phyloP scores from a whole-genome alignment of 1,140 invertebrate genomes.

The Harlomillsia oculata region DNA sequence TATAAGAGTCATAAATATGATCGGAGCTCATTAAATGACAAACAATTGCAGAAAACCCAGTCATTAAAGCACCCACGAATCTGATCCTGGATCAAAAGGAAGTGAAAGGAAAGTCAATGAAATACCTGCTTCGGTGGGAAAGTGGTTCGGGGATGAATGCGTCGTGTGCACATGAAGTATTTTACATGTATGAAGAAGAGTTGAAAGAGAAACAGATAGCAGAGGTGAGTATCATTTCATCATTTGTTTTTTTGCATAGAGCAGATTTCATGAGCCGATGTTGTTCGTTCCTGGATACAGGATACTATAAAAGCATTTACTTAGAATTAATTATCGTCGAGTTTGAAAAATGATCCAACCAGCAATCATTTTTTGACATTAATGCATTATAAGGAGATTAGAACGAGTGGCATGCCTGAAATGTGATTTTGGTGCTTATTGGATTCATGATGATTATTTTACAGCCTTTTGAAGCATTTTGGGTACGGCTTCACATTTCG shows the following conservation, averaged over 20 bases:
- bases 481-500: too few species aligned
- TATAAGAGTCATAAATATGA: too few species aligned
- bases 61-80: neutral
- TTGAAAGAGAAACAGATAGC: neutral
- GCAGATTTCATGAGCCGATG: too few species aligned
- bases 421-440: neutral
- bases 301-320: too few species aligned
- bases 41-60: neutral
- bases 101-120: neutral
- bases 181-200: constrained; percentile 12
- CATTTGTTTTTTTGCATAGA: too few species aligned
- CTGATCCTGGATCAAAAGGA: neutral
- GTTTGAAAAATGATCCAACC: too few species aligned
- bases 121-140: constrained; percentile 24
- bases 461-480: constrained; percentile 13
- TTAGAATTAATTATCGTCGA: too few species aligned
- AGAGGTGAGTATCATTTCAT: constrained; percentile 2
- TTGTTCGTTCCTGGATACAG: too few species aligned
- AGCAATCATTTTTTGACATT: too few species aligned
- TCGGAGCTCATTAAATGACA: too few species aligned
- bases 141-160: constrained; percentile 26
- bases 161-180: constrained; percentile 20
- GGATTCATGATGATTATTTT: too few species aligned
- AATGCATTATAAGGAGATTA: neutral
- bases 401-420: too few species aligned